phyloP scores from a whole-genome alignment of 64 coral and sea anemone genomes.

The Porites australiensis region DNA sequence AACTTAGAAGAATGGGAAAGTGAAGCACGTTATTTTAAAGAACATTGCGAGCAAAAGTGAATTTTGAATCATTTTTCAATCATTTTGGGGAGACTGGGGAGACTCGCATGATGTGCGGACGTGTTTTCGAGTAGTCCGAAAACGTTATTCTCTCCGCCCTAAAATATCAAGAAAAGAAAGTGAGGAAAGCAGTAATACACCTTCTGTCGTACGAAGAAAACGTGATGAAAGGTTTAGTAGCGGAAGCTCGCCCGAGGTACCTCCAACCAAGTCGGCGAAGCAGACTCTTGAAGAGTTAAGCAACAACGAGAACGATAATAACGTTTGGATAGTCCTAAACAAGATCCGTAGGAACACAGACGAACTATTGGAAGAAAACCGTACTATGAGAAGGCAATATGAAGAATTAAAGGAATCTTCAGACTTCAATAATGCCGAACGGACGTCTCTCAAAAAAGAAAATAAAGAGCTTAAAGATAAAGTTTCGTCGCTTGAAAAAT shows the following conservation, averaged over 20 bases:
- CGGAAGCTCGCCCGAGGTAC: neutral
- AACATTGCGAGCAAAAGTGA: too few species aligned
- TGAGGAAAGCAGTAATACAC: neutral
- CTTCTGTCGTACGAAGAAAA: neutral
- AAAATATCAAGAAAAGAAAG: neutral
- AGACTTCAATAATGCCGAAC: neutral
- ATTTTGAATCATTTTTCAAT: too few species aligned
- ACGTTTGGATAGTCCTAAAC: neutral
- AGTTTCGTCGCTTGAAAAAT: too few species aligned
- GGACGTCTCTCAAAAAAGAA: too few species aligned
- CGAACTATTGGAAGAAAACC: neutral
- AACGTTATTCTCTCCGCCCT: too few species aligned
- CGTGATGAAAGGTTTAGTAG: neutral
- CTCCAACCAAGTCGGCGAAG: neutral
- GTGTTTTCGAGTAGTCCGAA: too few species aligned
- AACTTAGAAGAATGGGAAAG: too few species aligned
- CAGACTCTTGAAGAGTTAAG: neutral
- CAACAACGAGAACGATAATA: neutral
- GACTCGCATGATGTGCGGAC: slow-evolving; percentile 1
- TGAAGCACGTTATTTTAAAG: too few species aligned
- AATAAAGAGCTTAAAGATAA: too few species aligned
- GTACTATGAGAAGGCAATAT: neutral
- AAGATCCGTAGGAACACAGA: neutral
- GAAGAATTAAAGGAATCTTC: neutral
- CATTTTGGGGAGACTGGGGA: neutral